phyloP scores from a whole-genome alignment of 2,888 invertebrate genomes.

The Caprella mutica region DNA sequence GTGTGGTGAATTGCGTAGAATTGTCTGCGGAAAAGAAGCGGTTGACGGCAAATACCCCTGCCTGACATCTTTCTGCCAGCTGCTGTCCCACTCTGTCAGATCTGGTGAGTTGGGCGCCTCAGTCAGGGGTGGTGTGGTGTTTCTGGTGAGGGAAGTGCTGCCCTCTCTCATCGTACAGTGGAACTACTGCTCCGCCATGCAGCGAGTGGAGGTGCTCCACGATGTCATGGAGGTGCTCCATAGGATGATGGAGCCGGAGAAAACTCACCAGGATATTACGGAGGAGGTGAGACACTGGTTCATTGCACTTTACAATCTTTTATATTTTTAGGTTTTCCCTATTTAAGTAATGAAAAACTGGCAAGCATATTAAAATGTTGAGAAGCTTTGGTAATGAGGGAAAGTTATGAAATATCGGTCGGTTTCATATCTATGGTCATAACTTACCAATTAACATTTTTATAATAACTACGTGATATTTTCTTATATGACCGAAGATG shows the following conservation, averaged over 20 bases:
- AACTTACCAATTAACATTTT: too few relatives aligned
- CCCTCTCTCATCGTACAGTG: conserved; percentile 25
- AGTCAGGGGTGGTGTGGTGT: conserved; percentile 25
- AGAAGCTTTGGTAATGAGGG: too few relatives aligned
- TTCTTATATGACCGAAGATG: too few relatives aligned
- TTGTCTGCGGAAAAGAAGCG: conserved; percentile 29
- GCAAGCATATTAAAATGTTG: too few relatives aligned
- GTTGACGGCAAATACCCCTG: conserved; percentile 18
- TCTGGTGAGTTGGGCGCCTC: background rate
- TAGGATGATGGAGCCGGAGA: conserved; percentile 16
- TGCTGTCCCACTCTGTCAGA: conserved; percentile 1
- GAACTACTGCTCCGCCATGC: conserved; percentile 16
- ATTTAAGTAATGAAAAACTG: too few relatives aligned
- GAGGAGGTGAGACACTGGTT: background rate
- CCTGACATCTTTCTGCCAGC: conserved; percentile 9
- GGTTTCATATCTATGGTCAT: too few relatives aligned
- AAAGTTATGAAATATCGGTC: too few relatives aligned
- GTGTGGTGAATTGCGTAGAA: conserved; percentile 21
- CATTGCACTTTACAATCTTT: too few relatives aligned
- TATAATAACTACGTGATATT: too few relatives aligned
- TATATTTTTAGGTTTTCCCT: too few relatives aligned
- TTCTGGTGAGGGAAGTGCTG: conserved; percentile 28
- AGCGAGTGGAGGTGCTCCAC: conserved; percentile 22
- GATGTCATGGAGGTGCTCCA: conserved; percentile 23
- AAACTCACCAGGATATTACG: background rate